Evolutionary conservation across 2,797 vertebrate species (phyloP).

Genomic region (Tapera naevia): DNA sequence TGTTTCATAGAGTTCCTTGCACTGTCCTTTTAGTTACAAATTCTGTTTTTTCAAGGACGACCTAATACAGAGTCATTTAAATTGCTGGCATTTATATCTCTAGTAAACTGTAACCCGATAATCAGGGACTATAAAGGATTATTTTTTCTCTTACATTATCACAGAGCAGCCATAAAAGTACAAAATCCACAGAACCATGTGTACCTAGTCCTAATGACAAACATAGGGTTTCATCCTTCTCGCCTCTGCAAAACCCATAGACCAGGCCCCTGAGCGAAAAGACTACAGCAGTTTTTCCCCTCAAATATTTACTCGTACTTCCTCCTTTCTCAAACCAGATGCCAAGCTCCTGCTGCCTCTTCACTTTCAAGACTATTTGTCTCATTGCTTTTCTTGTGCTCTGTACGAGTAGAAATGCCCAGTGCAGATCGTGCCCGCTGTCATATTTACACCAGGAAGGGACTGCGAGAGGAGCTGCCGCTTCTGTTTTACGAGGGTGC

Average conservation of each 20-base stretch:
- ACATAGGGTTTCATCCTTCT: conserved; percentile 23
- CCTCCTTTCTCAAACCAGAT: conserved; percentile 26
- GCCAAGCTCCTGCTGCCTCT: conserved; percentile 3
- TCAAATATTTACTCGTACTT: conserved; percentile 49
- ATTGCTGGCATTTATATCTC: conserved; percentile 72
- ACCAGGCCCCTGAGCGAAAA: background rate
- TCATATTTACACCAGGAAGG: conserved; percentile 25
- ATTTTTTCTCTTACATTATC: conserved; percentile 77
- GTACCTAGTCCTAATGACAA: conserved; percentile 61
- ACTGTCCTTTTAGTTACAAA: conserved; percentile 56
- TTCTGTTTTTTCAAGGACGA: conserved; percentile 71
- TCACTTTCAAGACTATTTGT: background rate
- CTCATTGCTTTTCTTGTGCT: background rate
- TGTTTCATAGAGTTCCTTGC: conserved; percentile 37
- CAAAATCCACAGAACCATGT: conserved; percentile 77
- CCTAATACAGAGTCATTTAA: conserved; percentile 71
- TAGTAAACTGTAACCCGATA: conserved; percentile 78
- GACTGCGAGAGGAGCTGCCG: background rate
- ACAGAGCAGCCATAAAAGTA: conserved; percentile 75
- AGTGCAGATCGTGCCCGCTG: background rate
- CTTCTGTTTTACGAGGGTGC: conserved; percentile 3
- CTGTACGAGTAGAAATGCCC: background rate
- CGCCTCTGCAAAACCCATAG: background rate
- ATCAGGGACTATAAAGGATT: conserved; percentile 78
- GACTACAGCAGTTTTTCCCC: background rate